Percentiles rank a stretch among this genome's conserved stretches.
These are phyloP conservation scores for Anaspis maculata DNA, from an alignment of 2,888 invertebrate species.

Conservation along the genomic window DNA sequence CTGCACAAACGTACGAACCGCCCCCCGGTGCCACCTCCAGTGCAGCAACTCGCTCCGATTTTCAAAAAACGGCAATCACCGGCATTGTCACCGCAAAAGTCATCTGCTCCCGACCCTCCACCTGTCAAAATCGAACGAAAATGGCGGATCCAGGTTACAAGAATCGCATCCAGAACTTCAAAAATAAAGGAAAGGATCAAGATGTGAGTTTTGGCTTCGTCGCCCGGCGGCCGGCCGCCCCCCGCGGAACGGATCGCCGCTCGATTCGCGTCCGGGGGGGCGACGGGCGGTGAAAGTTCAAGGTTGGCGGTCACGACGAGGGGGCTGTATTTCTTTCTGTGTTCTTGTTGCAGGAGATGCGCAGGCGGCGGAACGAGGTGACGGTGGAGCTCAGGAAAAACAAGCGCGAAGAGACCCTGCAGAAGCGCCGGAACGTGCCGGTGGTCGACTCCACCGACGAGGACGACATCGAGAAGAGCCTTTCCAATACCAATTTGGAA, in stretches of 20 bases:
- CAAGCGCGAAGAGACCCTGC: constrained; percentile 93
- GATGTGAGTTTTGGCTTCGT: constrained; percentile 65
- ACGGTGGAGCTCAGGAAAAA: constrained; percentile 96
- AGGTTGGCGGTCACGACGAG: no score
- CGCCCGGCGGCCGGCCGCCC: no score
- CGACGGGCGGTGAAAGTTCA: no score
- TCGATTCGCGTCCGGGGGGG: neutral
- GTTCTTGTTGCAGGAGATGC: constrained; percentile 73
- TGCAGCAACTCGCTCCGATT: no score
- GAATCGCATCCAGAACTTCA: constrained; percentile 89
- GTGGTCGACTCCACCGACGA: constrained; percentile 77
- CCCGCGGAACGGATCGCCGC: neutral
- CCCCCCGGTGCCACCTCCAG: no score
- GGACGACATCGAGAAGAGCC: constrained; percentile 60
- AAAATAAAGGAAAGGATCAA: constrained; percentile 99
- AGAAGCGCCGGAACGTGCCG: constrained; percentile 94
- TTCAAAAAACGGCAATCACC: no score
- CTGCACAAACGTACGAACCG: no score
- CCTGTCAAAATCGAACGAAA: constrained; percentile 41
- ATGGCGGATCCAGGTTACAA: constrained; percentile 59
- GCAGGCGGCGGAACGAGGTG: constrained; percentile 92
- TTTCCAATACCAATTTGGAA: constrained; percentile 66
- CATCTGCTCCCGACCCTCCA: no score
- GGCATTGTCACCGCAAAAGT: no score
- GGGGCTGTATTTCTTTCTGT: neutral